Conservation (phyloP, 2,113 vertebrate species). For the Formicarius rufipectus region DNA sequence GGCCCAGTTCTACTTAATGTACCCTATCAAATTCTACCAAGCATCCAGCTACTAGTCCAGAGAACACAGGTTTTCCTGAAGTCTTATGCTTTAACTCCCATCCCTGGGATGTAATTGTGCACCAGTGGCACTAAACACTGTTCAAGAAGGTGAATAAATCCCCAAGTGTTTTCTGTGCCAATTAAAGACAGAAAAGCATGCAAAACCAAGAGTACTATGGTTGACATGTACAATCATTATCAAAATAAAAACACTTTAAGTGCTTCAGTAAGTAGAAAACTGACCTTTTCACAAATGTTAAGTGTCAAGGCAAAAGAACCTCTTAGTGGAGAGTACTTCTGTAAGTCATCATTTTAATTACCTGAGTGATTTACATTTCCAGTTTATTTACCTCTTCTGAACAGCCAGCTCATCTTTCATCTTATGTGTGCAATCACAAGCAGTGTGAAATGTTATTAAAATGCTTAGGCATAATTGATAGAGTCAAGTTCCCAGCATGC, state of each 20-base stretch:
- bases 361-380: slow-evolving; percentile 4
- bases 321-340: neutral
- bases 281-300: slow-evolving; percentile 29
- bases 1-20: neutral
- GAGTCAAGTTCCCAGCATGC: neutral
- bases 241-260: slow-evolving; percentile 1
- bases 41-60: neutral
- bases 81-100: neutral
- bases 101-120: fast-evolving
- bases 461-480: slow-evolving; percentile 18
- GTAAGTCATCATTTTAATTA: slow-evolving; percentile 36
- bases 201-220: neutral
- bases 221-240: neutral
- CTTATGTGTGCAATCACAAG: slow-evolving; percentile 16
- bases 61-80: neutral
- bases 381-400: slow-evolving; percentile 23
- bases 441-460: slow-evolving; percentile 41
- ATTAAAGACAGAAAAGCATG: neutral
- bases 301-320: neutral
- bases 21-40: neutral
- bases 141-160: neutral
- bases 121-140: neutral
- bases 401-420: slow-evolving; percentile 4
- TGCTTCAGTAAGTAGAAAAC: slow-evolving; percentile 1
- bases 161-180: neutral